A percentile compares a stretch with the other conserved stretches of the same genome.
phyloP scores from a whole-genome alignment of 2,113 vertebrate species.

The Sterrhoptilus dennistouni region DNA sequence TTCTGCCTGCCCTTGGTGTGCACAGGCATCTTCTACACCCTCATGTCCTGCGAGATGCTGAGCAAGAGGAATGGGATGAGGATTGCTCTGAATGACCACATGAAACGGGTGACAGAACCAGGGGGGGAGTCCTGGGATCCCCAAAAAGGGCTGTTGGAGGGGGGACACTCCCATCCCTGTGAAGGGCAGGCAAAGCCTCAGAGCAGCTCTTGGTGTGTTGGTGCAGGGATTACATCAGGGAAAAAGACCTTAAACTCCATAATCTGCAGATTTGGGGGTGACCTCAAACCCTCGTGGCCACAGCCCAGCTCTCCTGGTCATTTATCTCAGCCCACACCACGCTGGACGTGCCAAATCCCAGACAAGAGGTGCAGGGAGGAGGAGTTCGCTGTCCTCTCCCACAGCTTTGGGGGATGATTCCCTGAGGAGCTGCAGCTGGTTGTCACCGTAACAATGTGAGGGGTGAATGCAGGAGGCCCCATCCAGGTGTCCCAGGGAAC shows the following conservation, averaged over 20 bases:
- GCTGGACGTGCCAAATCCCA: background rate
- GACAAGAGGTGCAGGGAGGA: background rate
- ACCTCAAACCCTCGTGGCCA: background rate
- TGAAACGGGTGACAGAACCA: conserved; percentile 82
- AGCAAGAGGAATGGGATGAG: conserved; percentile 88
- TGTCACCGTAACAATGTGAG: background rate
- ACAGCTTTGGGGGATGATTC: fast-evolving
- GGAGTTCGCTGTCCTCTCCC: background rate
- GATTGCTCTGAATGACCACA: conserved; percentile 89
- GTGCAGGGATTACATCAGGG: background rate
- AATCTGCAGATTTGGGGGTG: background rate
- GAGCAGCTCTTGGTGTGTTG: fast-evolving
- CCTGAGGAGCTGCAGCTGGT: background rate
- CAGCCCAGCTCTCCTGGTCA: background rate
- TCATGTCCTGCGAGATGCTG: conserved; percentile 92
- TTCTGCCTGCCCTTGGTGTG: conserved; percentile 89
- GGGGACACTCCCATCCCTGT: background rate
- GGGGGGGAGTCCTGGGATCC: background rate
- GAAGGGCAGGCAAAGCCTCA: background rate
- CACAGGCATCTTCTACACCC: conserved; percentile 88
- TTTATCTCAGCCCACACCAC: background rate
- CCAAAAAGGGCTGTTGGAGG: too few relatives aligned
- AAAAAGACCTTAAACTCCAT: background rate
- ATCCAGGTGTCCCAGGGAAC: background rate
- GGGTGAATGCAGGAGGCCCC: background rate